phyloP scores from a whole-genome alignment of 2,113 vertebrate genomes.

The Vulpes ferrilata region DNA sequence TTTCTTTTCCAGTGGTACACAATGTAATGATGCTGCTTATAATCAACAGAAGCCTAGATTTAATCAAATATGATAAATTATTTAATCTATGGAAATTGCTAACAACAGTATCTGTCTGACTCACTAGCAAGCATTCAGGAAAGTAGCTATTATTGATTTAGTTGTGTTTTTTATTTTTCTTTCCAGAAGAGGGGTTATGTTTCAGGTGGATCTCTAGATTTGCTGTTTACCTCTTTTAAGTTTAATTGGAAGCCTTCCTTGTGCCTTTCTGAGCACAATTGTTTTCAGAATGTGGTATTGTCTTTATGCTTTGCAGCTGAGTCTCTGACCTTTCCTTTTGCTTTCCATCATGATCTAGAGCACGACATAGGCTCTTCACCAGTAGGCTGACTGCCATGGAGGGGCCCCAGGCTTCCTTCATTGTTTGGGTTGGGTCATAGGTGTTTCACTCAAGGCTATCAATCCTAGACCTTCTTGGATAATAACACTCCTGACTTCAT shows the following conservation, averaged over 20 bases:
- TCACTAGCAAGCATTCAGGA: background rate
- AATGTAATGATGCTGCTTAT: background rate
- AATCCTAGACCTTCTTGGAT: background rate
- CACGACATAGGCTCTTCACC: background rate
- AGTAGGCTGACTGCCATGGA: background rate
- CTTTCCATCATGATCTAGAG: background rate
- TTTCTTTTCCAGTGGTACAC: background rate
- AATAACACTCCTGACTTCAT: background rate
- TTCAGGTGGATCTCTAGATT: background rate
- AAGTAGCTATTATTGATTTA: background rate
- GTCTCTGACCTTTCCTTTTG: background rate
- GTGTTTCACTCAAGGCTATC: background rate
- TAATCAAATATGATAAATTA: background rate
- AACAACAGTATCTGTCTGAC: background rate
- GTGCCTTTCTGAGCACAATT: background rate
- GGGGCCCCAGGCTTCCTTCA: background rate
- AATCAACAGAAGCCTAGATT: background rate
- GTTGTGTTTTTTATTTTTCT: background rate
- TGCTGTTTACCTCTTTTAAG: background rate
- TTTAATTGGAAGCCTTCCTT: background rate
- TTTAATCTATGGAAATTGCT: slow-evolving; percentile 24
- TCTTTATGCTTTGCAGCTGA: background rate
- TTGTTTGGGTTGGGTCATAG: background rate
- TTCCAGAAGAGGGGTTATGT: background rate
- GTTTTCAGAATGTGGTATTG: background rate